Evolutionary conservation across 2,888 invertebrate genomes (phyloP), one percentile per base, ranked within the genome.

Genomic region (Amblyjoppa proteus): DNA sequence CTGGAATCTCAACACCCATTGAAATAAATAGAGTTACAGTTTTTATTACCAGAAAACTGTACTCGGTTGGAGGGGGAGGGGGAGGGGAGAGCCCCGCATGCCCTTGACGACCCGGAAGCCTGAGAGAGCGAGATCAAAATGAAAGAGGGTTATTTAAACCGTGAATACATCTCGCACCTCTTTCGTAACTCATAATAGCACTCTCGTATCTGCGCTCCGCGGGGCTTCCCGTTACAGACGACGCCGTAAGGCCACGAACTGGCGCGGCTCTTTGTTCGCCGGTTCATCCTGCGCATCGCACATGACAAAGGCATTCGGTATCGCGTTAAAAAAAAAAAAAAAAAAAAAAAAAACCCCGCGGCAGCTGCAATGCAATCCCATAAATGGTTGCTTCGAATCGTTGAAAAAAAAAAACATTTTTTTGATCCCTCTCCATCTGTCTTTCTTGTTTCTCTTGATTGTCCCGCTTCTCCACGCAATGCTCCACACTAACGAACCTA

Each of bases 331-430:
- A 0, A 31, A 49, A 20, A 41, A 58, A 28, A 2, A 0, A 31
- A 49, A 20, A 41, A 58, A 31, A 49, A 20, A 41, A 58, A 45
- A 38, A 66, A 41, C 51, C 3, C 34, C 31, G 34, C 0, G 4
- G 31, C 13, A 61, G 28, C 64, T 34, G 74, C 73, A 51, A 75
- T 71, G 71, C 66, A 25, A 2, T 66, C 76, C 68, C 51, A 7
- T 76, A 51, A 77, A 73, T 66, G 56, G 45, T 66, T 56, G 13
- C 87, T 34, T 34, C n/a, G 34, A 75, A 75, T 49, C 16, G 25
- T 61, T 77, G 38, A 53, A 75, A 73, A 45, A 38, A 38, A 69
- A 45, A 56, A 51, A 38, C 61, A 68, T 28, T 80, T 53, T 61
- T n/a, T 25, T 58, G 68, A 76, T 28, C 49, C 74, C 5, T 28